Evolutionary conservation across 2,888 invertebrate genomes (phyloP).

Genomic region (Chrysolina oricalcia): DNA sequence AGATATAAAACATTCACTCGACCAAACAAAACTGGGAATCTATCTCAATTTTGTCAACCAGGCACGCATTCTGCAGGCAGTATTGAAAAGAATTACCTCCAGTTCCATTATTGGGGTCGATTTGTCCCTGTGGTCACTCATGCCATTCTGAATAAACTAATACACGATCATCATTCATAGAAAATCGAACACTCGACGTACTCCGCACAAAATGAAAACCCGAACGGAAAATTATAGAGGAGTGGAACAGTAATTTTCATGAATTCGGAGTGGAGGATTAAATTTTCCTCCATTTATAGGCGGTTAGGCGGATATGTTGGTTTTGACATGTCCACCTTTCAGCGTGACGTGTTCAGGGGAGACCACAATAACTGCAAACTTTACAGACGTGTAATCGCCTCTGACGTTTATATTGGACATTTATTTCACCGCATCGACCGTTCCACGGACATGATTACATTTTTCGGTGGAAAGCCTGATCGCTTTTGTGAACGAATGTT

Average conservation of each 20-base stretch:
- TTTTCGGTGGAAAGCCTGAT: slow-evolving; percentile 17
- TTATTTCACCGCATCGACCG: slow-evolving; percentile 50
- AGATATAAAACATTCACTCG: too few species aligned
- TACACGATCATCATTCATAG: slow-evolving; percentile 7
- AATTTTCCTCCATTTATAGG: slow-evolving; percentile 58
- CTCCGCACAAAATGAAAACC: slow-evolving; percentile 13
- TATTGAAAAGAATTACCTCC: neutral
- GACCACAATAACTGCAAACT: slow-evolving; percentile 58
- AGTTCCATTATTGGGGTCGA: neutral
- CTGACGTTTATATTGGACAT: slow-evolving; percentile 61
- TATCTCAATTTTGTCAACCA: too few species aligned
- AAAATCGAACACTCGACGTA: slow-evolving; percentile 15
- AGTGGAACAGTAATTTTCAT: slow-evolving; percentile 48
- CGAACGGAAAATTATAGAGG: slow-evolving; percentile 35
- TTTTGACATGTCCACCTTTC: slow-evolving; percentile 59
- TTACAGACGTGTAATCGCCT: slow-evolving; percentile 55
- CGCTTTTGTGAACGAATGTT: neutral
- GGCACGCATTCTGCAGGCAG: neutral
- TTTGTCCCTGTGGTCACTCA: neutral
- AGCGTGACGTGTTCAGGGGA: slow-evolving; percentile 42
- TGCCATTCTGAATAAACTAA: neutral
- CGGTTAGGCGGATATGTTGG: slow-evolving; percentile 57
- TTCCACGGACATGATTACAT: slow-evolving; percentile 9
- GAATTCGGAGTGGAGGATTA: slow-evolving; percentile 50
- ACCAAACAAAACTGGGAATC: too few species aligned